Evolutionary conservation across 2,797 vertebrate species (phyloP).

Genomic region (Selene dorsalis): DNA sequence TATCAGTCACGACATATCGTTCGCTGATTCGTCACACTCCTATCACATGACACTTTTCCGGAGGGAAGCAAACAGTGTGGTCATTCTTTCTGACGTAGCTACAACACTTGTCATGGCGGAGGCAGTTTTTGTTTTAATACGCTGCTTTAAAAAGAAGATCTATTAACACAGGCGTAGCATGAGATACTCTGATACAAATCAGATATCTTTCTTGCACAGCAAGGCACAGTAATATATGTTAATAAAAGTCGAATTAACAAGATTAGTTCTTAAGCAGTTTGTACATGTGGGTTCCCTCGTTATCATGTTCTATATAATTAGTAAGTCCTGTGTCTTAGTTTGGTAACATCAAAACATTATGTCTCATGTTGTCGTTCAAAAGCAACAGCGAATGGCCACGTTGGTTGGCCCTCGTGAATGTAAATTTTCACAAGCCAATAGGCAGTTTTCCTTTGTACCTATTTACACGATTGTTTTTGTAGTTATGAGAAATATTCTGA

Average conservation of each 20-base stretch:
- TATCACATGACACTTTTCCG: too few species aligned
- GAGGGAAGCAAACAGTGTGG: background rate
- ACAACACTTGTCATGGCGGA: background rate
- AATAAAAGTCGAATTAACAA: background rate
- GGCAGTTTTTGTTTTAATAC: too few species aligned
- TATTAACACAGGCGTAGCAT: too few species aligned
- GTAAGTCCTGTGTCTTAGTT: background rate
- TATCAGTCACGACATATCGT: background rate
- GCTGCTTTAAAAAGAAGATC: too few species aligned
- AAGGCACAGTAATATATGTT: too few species aligned
- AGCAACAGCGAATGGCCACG: background rate
- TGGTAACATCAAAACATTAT: slow-evolving; percentile 10
- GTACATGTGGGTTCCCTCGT: background rate
- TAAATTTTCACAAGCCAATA: background rate
- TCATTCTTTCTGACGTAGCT: background rate
- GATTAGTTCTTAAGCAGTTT: background rate
- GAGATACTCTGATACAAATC: slow-evolving; percentile 8
- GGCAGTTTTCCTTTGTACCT: background rate
- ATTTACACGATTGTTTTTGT: background rate
- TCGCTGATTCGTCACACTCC: too few species aligned
- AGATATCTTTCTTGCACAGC: background rate
- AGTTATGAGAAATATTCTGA: background rate
- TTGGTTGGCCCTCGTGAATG: background rate
- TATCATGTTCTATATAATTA: background rate
- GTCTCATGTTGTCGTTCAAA: background rate